Conservation (phyloP, 2,113 vertebrate genomes). For the Ciconia boyciana region DNA sequence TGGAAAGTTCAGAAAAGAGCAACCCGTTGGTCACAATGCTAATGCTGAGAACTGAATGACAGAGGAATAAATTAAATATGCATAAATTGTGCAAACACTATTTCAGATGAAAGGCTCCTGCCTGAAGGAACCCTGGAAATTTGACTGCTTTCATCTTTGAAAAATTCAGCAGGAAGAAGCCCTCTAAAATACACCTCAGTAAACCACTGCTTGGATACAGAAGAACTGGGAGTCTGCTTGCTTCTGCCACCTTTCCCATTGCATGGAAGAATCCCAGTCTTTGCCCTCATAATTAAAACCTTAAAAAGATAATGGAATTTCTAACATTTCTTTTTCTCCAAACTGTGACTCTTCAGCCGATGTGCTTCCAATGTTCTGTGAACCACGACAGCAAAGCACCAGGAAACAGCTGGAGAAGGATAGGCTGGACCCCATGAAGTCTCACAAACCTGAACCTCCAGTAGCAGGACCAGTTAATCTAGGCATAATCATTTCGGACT, state of each 20-base stretch:
- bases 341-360: slow-evolving; percentile 79
- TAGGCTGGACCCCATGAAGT: slow-evolving; percentile 90
- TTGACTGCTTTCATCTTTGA: background rate
- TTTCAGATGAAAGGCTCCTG: background rate
- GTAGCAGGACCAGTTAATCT: slow-evolving; percentile 93
- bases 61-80: background rate
- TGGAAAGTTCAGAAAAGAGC: background rate
- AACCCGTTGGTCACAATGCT: background rate
- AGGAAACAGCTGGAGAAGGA: slow-evolving; percentile 97
- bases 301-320: background rate
- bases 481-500: background rate
- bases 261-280: background rate
- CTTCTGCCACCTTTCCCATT: background rate
- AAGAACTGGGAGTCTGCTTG: background rate
- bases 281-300: background rate
- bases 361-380: slow-evolving; percentile 97
- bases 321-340: background rate
- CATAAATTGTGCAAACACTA: background rate
- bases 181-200: background rate
- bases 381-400: slow-evolving; percentile 93
- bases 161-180: background rate
- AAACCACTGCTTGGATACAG: background rate
- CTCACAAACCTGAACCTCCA: slow-evolving; percentile 95
- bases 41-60: background rate
- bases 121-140: background rate